These are phyloP conservation scores for Reticulitermes lucifugus DNA, from an alignment of 2,888 invertebrate genomes.

Conservation along the genomic window DNA sequence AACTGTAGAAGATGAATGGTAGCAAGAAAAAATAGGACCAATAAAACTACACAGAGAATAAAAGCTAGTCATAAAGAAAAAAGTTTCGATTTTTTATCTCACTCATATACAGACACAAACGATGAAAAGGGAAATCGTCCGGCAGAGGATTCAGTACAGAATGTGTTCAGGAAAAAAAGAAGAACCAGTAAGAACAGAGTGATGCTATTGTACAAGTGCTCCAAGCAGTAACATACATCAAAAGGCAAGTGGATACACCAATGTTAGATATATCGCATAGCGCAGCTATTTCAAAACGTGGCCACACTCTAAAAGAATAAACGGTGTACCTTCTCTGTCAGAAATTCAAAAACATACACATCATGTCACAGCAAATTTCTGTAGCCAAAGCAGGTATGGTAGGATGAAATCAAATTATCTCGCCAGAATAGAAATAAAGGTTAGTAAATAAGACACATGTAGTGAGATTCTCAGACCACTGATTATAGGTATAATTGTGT, in stretches of 20 bases:
- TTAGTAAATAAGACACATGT: no score
- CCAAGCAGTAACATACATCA: slow-evolving; percentile 33
- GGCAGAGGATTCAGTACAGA: slow-evolving; percentile 13
- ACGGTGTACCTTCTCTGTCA: background rate
- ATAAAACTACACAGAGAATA: slow-evolving; percentile 13
- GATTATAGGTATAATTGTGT: no score
- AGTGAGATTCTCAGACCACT: no score
- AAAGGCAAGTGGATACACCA: slow-evolving; percentile 31
- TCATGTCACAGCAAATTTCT: background rate
- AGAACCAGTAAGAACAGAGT: background rate
- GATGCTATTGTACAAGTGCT: slow-evolving; percentile 16
- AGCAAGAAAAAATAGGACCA: background rate
- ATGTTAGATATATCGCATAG: slow-evolving; percentile 4
- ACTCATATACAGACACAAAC: background rate
- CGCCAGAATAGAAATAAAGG: no score
- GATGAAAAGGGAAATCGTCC: slow-evolving; percentile 18
- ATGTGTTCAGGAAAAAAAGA: background rate
- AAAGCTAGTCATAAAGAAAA: background rate
- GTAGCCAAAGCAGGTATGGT: background rate
- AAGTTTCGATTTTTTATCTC: slow-evolving; percentile 2
- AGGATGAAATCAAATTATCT: background rate
- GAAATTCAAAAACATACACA: background rate
- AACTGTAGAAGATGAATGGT: background rate
- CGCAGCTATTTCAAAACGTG: background rate
- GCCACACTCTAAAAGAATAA: slow-evolving; percentile 1